Percentiles rank a stretch among this genome's conserved stretches.
Conservation (phyloP, 2,888 invertebrate genomes). For the Brachycybe producta region DNA sequence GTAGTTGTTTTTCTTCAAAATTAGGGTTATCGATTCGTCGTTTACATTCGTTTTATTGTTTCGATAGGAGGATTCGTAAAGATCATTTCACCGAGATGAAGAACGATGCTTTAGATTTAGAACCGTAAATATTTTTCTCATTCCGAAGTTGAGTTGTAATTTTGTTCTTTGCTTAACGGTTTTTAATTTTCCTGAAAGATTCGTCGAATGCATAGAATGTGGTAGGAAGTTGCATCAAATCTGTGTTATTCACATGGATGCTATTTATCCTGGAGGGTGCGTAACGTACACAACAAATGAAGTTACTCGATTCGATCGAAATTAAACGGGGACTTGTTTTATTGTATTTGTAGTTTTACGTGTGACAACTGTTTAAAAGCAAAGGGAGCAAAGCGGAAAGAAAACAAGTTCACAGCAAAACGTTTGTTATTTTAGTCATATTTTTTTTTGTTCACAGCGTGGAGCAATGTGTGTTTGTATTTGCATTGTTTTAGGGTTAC, state of each 20-base stretch:
- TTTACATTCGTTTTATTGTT: conserved; percentile 10
- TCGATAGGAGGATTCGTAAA: conserved; percentile 78
- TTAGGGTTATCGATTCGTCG: conserved; percentile 15
- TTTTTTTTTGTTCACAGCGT: not conserved
- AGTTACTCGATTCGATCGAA: conserved; percentile 5
- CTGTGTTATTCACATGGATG: conserved; percentile 90
- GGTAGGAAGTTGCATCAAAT: conserved; percentile 96
- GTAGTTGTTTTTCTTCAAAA: conserved; percentile 30
- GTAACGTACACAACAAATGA: conserved; percentile 33
- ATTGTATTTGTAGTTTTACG: conserved; percentile 42
- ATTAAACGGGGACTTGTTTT: not conserved
- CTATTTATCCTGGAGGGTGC: conserved; percentile 88
- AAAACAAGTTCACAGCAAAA: conserved; percentile 95
- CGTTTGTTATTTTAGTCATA: conserved; percentile 31
- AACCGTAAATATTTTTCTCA: conserved; percentile 46
- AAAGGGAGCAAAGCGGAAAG: conserved; percentile 81
- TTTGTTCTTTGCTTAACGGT: not conserved
- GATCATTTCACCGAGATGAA: conserved; percentile 96
- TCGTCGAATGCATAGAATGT: conserved; percentile 90
- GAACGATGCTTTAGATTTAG: conserved; percentile 93
- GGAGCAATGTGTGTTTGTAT: conserved; percentile 20
- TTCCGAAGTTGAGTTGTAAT: not conserved
- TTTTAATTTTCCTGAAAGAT: conserved; percentile 31
- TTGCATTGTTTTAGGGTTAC: conserved; percentile 46
- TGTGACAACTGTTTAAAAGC: conserved; percentile 94